Conservation (phyloP, 2,888 invertebrate genomes). For the Drosophila heteroneura region DNA sequence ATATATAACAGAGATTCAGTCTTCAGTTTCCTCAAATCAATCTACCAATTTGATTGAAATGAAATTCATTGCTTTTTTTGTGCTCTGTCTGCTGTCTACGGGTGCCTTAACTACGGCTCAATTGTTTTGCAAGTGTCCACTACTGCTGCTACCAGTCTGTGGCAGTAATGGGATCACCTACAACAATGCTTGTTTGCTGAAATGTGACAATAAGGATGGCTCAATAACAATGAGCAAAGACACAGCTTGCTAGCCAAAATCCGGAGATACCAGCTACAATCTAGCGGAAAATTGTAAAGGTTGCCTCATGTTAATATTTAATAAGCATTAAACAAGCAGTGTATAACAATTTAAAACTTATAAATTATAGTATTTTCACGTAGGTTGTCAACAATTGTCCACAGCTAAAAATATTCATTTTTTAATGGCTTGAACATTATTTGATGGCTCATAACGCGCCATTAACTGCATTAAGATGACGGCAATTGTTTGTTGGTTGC, state of each 20-base stretch:
- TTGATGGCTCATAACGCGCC: constrained; percentile 12
- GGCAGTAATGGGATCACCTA: neutral
- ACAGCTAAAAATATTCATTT: neutral
- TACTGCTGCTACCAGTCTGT: rapidly evolving
- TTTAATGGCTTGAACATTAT: neutral
- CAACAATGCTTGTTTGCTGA: rapidly evolving
- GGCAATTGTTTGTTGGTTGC: constrained; percentile 47
- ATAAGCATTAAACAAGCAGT: neutral
- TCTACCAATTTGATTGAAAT: neutral
- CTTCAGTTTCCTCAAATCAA: neutral
- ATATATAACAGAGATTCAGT: neutral
- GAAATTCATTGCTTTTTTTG: neutral
- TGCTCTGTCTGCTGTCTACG: neutral
- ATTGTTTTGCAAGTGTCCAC: rapidly evolving
- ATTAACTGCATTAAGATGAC: constrained; percentile 42
- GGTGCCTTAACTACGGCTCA: neutral
- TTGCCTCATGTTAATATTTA: neutral
- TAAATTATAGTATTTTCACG: neutral
- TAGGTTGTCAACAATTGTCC: neutral
- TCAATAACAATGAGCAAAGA: neutral
- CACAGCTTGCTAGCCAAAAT: neutral
- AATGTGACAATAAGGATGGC: neutral
- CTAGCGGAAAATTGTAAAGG: neutral
- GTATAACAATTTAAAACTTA: neutral
- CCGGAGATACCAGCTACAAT: neutral